Evolutionary conservation across 2,797 vertebrate genomes (phyloP).

Genomic region (Sebastes oblongus): DNA sequence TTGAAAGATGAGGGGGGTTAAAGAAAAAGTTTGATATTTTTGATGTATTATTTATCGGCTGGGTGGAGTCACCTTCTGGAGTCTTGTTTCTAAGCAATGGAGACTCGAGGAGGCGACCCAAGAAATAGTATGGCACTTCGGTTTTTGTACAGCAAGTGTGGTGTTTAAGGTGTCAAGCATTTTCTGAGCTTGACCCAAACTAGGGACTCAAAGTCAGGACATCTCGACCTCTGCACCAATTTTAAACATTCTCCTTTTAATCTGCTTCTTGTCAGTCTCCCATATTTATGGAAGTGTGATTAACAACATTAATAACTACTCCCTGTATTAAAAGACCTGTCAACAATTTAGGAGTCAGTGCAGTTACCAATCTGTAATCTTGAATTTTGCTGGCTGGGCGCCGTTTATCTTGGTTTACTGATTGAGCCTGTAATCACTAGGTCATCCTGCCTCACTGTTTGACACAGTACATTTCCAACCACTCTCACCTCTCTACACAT

Average conservation of each 20-base stretch:
- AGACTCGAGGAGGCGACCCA: no score
- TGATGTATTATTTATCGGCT: no score
- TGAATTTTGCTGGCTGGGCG: not conserved
- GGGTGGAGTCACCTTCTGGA: no score
- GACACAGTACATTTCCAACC: not conserved
- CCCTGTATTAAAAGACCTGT: not conserved
- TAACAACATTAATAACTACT: not conserved
- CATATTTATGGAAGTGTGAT: not conserved
- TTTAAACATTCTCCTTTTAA: not conserved
- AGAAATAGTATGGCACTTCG: no score
- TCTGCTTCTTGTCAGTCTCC: not conserved
- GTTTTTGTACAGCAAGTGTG: no score
- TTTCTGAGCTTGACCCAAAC: not conserved
- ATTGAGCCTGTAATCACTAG: conserved; percentile 13
- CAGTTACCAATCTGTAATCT: not conserved
- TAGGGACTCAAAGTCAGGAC: not conserved
- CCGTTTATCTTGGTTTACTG: not conserved
- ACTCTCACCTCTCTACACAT: not conserved
- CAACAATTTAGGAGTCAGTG: not conserved
- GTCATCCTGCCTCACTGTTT: conserved; percentile 18
- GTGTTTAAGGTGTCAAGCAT: not conserved
- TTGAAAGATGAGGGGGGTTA: no score
- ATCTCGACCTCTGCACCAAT: not conserved
- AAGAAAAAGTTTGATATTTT: no score
- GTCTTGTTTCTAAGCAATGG: no score